These are phyloP conservation scores for Amblyteles armatorius DNA, from an alignment of 2,888 invertebrate genomes.

Conservation along the genomic window DNA sequence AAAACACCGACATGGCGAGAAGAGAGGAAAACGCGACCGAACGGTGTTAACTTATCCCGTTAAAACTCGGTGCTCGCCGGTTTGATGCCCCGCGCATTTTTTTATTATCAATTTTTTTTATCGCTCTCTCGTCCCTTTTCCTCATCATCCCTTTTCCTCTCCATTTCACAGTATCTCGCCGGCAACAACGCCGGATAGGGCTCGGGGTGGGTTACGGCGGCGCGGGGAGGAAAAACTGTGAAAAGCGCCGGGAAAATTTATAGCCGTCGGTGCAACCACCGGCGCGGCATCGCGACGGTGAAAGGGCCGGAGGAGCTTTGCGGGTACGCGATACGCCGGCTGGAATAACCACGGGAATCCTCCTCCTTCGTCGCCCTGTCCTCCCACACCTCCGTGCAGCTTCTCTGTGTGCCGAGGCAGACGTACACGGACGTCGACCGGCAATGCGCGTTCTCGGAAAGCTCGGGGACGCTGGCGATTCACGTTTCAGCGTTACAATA, in stretches of 20 bases:
- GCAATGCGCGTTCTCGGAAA: neutral
- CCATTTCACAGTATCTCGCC: slow-evolving; percentile 63
- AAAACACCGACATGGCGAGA: neutral
- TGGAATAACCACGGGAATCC: slow-evolving; percentile 28
- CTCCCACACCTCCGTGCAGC: slow-evolving; percentile 31
- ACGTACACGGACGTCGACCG: neutral
- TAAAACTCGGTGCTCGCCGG: slow-evolving; percentile 66
- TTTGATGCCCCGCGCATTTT: slow-evolving; percentile 60
- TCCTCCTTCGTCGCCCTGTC: slow-evolving; percentile 17
- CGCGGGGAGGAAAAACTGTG: slow-evolving; percentile 64
- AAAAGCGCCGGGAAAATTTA: slow-evolving; percentile 73
- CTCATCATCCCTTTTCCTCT: slow-evolving; percentile 15
- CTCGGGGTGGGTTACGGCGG: slow-evolving; percentile 17
- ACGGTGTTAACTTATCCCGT: slow-evolving; percentile 69
- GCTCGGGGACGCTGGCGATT: neutral
- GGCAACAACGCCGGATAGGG: slow-evolving; percentile 18
- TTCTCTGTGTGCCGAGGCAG: slow-evolving; percentile 49
- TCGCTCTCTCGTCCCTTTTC: slow-evolving; percentile 42
- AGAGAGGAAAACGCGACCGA: slow-evolving; percentile 54
- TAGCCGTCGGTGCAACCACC: slow-evolving; percentile 56
- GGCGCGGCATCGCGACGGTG: slow-evolving; percentile 33
- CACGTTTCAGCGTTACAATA: slow-evolving; percentile 16
- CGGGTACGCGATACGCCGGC: slow-evolving; percentile 52
- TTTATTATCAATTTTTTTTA: slow-evolving; percentile 38
- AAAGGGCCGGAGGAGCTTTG: slow-evolving; percentile 57